Conservation (phyloP, 1,140 invertebrate species). For the Drosophila truncata region DNA sequence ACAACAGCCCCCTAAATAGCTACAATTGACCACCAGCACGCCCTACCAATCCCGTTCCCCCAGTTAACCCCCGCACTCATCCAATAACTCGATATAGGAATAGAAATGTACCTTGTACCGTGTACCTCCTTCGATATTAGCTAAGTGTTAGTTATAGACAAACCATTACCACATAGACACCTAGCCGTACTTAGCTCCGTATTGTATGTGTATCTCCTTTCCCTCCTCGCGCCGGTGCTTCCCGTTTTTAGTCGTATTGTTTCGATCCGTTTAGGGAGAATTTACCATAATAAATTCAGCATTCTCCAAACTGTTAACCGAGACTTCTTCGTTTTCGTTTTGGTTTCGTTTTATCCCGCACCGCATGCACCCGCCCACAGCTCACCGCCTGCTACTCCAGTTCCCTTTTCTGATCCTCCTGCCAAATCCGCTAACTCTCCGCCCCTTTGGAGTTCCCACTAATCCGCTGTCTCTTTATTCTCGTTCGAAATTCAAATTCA, state of each 20-base stretch:
- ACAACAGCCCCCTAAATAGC: constrained; percentile 1
- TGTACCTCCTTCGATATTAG: constrained; percentile 42
- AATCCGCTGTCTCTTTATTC: constrained; percentile 64
- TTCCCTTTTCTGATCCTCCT: constrained; percentile 14
- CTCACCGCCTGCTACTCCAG: constrained; percentile 29
- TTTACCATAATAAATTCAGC: constrained; percentile 56
- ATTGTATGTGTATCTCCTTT: constrained; percentile 11
- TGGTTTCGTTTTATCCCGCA: constrained; percentile 35
- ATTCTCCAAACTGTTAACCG: constrained; percentile 49
- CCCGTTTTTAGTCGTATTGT: constrained; percentile 29
- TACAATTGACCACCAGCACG: constrained; percentile 32
- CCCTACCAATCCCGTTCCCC: constrained; percentile 8
- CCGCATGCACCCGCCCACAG: constrained; percentile 54
- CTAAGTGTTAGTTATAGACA: constrained; percentile 43
- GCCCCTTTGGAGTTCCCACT: constrained; percentile 43
- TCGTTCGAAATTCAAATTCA: constrained; percentile 63
- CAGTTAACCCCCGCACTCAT: constrained; percentile 43
- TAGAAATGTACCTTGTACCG: constrained; percentile 27
- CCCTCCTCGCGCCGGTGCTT: not conserved
- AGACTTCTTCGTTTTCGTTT: constrained; percentile 62
- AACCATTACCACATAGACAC: constrained; percentile 13
- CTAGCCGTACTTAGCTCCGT: constrained; percentile 25
- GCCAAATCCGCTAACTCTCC: constrained; percentile 1
- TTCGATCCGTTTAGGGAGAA: constrained; percentile 14
- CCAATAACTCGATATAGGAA: constrained; percentile 31